Percentiles rank a stretch among this genome's conserved stretches.
phyloP scores from a whole-genome alignment of 2,797 vertebrate species.

The Strix occidentalis region DNA sequence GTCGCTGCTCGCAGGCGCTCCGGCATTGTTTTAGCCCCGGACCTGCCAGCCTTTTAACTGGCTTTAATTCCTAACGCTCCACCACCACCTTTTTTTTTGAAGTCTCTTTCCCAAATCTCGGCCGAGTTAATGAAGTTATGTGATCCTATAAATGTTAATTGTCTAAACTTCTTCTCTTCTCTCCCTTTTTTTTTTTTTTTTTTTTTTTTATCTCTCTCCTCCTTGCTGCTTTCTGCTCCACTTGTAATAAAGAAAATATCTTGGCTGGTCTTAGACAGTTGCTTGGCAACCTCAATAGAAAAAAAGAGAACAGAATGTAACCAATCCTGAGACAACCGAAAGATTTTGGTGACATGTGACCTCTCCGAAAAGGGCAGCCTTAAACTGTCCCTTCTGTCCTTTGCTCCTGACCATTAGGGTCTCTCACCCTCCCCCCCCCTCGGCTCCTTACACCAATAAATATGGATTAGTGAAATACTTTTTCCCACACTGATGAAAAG shows the following conservation, averaged over 20 bases:
- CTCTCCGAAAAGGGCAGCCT: slow-evolving; percentile 70
- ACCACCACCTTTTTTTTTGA: neutral
- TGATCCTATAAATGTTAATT: slow-evolving; percentile 68
- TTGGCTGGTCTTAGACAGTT: slow-evolving; percentile 79
- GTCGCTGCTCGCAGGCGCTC: neutral
- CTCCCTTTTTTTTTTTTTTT: neutral
- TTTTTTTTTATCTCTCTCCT: slow-evolving; percentile 37
- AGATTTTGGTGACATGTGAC: slow-evolving; percentile 82
- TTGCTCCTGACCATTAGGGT: slow-evolving; percentile 64
- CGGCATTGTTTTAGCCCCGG: neutral
- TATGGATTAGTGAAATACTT: slow-evolving; percentile 83
- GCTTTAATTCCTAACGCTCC: neutral
- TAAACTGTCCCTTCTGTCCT: slow-evolving; percentile 72
- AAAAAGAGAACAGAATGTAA: slow-evolving; percentile 79
- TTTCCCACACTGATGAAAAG: slow-evolving; percentile 81
- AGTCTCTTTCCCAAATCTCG: neutral
- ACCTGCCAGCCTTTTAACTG: neutral
- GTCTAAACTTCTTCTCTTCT: slow-evolving; percentile 43
- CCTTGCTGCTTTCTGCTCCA: slow-evolving; percentile 75
- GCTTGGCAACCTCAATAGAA: slow-evolving; percentile 81
- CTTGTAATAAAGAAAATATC: slow-evolving; percentile 84
- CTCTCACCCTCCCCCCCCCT: neutral
- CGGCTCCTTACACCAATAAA: slow-evolving; percentile 79
- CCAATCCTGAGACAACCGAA: slow-evolving; percentile 81
- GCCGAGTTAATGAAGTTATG: slow-evolving; percentile 67